Base-by-base conservation (phyloP, 2,797 vertebrate genomes). In the Spatula versicolor region DNA sequence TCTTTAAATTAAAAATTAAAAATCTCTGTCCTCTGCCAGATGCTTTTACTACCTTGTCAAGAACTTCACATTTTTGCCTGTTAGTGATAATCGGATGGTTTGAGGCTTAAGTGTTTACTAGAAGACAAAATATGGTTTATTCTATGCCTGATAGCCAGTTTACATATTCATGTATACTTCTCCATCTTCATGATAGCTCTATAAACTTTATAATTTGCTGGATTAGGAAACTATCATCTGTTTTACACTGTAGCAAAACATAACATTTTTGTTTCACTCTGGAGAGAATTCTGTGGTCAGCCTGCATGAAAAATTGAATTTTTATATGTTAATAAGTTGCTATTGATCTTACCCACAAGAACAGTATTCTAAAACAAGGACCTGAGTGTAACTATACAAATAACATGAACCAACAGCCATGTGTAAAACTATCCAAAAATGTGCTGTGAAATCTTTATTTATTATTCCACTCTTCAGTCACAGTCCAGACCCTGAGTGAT, bases 1-100 rank as follows among this genome's bases (percentile, higher is more conserved):
- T 76, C 71, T 86, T 91, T 50, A 45, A 92, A 92, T 87, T 88
- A 89, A 93, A 94, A 93, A 93, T 81, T 73, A 64, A 92, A 96
- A 96, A 78, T 72, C 88, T 90, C 37, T 3, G 1, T 90, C 23
- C 48, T 69, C 63, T 91, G 86, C 73, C 64, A 82, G 85, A 81
- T 94, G 72, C 82, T 85, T 91, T 93, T 93, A 87, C 89, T 91
- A 68, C 22, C 56, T 74, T 88, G 63, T 75, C 73, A 74, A 80
- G 88, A 76, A 52, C 67, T 62, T 68, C 4, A 22, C 18, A 5
- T 94, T 83, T 84, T 84, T 74, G 20, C 30, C 26, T 74, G 4
- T 46, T 62, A 52, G 37, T 35, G 33, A 74, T 71, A 84, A 82
- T 74, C 2, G 6, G 3, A 20, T 62, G 35, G 56, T 89, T 92